A percentile compares a stretch with the other conserved stretches of the same genome.
These are phyloP conservation scores for Rhagonycha lutea DNA, from an alignment of 2,888 invertebrate species.

Conservation along the genomic window DNA sequence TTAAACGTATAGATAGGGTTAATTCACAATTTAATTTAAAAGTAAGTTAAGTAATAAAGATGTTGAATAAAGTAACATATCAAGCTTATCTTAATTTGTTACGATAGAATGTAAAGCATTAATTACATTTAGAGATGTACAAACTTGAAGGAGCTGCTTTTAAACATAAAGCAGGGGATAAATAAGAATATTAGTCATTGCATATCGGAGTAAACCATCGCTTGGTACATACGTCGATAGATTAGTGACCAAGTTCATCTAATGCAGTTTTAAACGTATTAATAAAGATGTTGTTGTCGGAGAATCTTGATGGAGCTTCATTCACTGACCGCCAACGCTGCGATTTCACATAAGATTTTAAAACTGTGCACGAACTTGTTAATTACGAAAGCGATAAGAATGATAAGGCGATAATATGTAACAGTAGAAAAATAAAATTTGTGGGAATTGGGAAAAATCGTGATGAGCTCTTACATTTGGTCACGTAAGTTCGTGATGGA, in stretches of 20 bases:
- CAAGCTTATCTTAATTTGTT: constrained; percentile 46
- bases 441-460: constrained; percentile 47
- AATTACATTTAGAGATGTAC: constrained; percentile 41
- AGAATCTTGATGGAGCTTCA: neutral
- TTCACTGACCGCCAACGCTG: constrained; percentile 44
- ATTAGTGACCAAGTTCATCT: constrained; percentile 19
- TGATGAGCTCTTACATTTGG: constrained; percentile 37
- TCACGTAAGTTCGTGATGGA: constrained; percentile 32
- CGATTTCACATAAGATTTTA: constrained; percentile 46
- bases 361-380: constrained; percentile 49
- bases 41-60: constrained; percentile 32
- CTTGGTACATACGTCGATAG: constrained; percentile 30
- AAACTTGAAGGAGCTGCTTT: constrained; percentile 33
- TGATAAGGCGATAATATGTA: constrained; percentile 38
- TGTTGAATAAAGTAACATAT: constrained; percentile 35
- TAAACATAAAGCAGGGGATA: constrained; percentile 32
- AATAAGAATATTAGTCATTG: constrained; percentile 36
- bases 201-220: constrained; percentile 45
- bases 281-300: neutral
- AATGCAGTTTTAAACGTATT: neutral
- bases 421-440: constrained; percentile 41
- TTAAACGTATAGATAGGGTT: neutral
- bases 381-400: constrained; percentile 46
- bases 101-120: constrained; percentile 44
- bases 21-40: constrained; percentile 19